A percentile compares a stretch with the other conserved stretches of the same genome.
phyloP scores from a whole-genome alignment of 2,888 invertebrate genomes.

The Anoplius nigerrimus region DNA sequence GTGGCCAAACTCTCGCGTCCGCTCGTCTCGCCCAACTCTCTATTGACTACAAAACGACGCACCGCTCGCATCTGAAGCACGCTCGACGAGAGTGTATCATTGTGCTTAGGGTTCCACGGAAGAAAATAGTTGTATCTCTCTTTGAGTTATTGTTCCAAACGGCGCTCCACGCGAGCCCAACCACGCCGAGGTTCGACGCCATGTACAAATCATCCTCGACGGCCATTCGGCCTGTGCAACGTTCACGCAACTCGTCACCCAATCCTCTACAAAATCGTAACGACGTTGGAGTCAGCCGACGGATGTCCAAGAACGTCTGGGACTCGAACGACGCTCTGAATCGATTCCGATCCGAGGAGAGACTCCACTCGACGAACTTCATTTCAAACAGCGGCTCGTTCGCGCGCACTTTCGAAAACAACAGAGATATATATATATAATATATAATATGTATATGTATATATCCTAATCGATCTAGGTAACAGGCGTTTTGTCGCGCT shows the following conservation, averaged over 20 bases:
- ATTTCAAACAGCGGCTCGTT: slow-evolving; percentile 8
- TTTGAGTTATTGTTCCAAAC: slow-evolving; percentile 35
- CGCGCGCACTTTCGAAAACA: background rate
- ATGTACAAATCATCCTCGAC: background rate
- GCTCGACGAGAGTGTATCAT: slow-evolving; percentile 49
- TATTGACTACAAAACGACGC: slow-evolving; percentile 5
- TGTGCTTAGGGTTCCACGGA: slow-evolving; percentile 65
- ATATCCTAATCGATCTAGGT: slow-evolving; percentile 5
- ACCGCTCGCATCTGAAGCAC: slow-evolving; percentile 42
- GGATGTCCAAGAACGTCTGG: no score
- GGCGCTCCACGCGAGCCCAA: slow-evolving; percentile 5
- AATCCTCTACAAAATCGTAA: no score
- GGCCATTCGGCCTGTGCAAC: no score
- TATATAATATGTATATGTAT: background rate
- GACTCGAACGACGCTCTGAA: no score
- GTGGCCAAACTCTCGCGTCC: no score
- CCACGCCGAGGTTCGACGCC: background rate
- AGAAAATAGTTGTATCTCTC: slow-evolving; percentile 60
- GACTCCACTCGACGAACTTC: slow-evolving; percentile 6
- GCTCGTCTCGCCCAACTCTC: no score
- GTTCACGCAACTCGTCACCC: no score
- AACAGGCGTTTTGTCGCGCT: slow-evolving; percentile 16
- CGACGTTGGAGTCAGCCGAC: no score
- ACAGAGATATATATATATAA: background rate
- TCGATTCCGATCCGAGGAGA: background rate